Percentiles rank a stretch among this genome's conserved stretches.
phyloP scores from a whole-genome alignment of 1,140 invertebrate species.

The Colletes gigas region DNA sequence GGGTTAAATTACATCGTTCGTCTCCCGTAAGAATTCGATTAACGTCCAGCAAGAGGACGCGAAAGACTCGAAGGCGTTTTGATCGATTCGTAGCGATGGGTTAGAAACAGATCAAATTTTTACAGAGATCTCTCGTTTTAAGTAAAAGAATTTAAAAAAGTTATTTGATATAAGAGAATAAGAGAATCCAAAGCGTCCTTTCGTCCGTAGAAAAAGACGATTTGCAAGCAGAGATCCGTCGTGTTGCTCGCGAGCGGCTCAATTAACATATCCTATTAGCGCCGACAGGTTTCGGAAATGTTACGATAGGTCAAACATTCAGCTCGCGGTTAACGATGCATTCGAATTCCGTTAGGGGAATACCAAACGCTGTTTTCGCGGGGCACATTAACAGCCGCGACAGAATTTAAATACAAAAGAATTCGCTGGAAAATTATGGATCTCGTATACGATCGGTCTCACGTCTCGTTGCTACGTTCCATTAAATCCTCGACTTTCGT shows the following conservation, averaged over 20 bases:
- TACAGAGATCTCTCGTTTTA: no score
- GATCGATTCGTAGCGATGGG: no score
- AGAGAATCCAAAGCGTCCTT: no score
- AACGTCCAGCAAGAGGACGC: slow-evolving; percentile 24
- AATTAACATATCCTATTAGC: slow-evolving; percentile 31
- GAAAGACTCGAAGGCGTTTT: no score
- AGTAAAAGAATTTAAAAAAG: no score
- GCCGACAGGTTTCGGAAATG: slow-evolving; percentile 26
- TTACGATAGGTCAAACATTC: slow-evolving; percentile 38
- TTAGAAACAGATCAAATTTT: no score
- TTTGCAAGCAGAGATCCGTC: background rate
- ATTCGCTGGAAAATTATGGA: background rate
- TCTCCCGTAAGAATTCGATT: slow-evolving; percentile 34
- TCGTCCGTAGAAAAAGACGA: no score
- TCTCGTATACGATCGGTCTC: slow-evolving; percentile 18
- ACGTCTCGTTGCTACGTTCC: background rate
- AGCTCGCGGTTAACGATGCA: slow-evolving; percentile 19
- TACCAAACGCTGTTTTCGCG: background rate
- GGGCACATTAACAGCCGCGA: background rate
- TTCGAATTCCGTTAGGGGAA: slow-evolving; percentile 5
- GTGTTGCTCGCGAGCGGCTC: background rate
- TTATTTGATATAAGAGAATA: no score
- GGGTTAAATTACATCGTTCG: slow-evolving; percentile 14
- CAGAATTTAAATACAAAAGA: slow-evolving; percentile 39
- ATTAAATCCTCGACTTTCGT: background rate